phyloP scores from a whole-genome alignment of 2,113 vertebrate species.

The Colistium nudipinnis region DNA sequence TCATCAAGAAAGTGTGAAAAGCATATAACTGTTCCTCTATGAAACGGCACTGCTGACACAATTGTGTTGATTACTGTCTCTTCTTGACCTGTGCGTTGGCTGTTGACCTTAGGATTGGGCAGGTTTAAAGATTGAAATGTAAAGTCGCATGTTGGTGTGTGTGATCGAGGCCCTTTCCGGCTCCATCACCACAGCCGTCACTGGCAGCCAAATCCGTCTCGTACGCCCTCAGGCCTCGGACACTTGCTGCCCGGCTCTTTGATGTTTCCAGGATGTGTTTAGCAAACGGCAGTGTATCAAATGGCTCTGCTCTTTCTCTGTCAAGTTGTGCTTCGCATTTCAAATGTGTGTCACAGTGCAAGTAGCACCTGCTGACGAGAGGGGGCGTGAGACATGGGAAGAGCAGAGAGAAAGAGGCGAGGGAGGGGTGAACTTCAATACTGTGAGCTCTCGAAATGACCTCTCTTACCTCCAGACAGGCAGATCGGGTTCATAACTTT shows the following conservation, averaged over 20 bases:
- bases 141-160: slow-evolving; percentile 20
- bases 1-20: neutral
- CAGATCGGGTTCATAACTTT: slow-evolving; percentile 51
- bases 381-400: slow-evolving; percentile 2
- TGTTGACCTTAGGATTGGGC: no score
- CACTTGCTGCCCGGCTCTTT: slow-evolving; percentile 51
- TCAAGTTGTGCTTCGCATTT: slow-evolving; percentile 75
- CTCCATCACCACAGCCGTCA: slow-evolving; percentile 34
- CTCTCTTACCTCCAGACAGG: slow-evolving; percentile 46
- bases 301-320: slow-evolving; percentile 69
- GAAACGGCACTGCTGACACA: neutral
- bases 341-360: slow-evolving; percentile 66
- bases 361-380: slow-evolving; percentile 20
- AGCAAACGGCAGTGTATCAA: slow-evolving; percentile 72
- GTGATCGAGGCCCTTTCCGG: slow-evolving; percentile 4
- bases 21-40: neutral
- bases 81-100: slow-evolving; percentile 19
- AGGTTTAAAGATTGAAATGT: slow-evolving; percentile 10
- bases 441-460: slow-evolving; percentile 40
- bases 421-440: neutral
- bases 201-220: slow-evolving; percentile 49
- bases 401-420: neutral
- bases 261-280: slow-evolving; percentile 71
- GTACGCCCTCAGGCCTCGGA: slow-evolving; percentile 13
- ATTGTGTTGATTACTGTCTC: neutral